phyloP scores from a whole-genome alignment of 1,140 invertebrate genomes.

The Drosophila arawakana region DNA sequence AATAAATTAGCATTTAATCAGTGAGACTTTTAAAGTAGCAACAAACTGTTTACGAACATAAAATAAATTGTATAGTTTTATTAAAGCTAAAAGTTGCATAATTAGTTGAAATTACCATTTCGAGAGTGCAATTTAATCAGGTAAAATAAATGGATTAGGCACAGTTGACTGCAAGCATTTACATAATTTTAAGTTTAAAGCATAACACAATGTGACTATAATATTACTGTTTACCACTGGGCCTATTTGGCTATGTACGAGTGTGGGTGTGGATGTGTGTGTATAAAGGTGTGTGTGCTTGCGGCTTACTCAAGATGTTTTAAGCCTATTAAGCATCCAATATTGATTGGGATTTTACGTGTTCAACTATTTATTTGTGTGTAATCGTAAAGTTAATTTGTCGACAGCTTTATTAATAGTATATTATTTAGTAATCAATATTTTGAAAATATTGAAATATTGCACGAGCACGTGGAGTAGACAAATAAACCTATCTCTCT shows the following conservation, averaged over 20 bases:
- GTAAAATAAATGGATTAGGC: conserved; percentile 17
- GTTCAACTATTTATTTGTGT: conserved; percentile 28
- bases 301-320: conserved; percentile 52
- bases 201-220: conserved; percentile 50
- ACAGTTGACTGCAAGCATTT: conserved; percentile 23
- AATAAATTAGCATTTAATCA: conserved; percentile 22
- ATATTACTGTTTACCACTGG: conserved; percentile 14
- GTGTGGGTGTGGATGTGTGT: conserved; percentile 9
- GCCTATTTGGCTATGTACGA: background rate
- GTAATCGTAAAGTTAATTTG: conserved; percentile 63
- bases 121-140: conserved; percentile 22
- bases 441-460: conserved; percentile 76
- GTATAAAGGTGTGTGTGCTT: conserved; percentile 39
- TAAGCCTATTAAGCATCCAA: conserved; percentile 66
- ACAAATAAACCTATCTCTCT: conserved; percentile 26
- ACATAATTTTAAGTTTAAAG: conserved; percentile 47
- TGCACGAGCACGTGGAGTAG: conserved; percentile 61
- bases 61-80: background rate
- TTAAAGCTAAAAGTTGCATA: background rate
- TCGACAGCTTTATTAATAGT: conserved; percentile 39
- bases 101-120: background rate
- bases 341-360: conserved; percentile 33
- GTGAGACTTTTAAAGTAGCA: background rate
- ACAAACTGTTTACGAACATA: background rate
- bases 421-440: conserved; percentile 60